Conservation (phyloP, 2,113 vertebrate species). For the Pyrgilauda ruficollis region DNA sequence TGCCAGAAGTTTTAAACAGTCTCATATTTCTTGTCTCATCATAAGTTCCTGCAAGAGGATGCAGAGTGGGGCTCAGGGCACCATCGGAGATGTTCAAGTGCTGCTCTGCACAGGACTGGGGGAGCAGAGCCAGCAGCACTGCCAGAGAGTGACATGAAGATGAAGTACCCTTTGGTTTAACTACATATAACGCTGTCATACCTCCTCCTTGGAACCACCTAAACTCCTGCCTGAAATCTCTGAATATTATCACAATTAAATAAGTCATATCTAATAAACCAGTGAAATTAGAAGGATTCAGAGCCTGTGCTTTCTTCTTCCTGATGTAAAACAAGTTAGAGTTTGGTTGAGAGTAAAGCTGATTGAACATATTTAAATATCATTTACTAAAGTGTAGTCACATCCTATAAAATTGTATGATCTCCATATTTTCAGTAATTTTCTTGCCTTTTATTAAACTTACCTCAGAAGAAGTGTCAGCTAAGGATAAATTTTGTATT, state of each 20-base stretch:
- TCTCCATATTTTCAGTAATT: background rate
- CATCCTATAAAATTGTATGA: background rate
- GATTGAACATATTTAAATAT: background rate
- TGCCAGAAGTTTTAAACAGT: background rate
- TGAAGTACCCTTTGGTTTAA: background rate
- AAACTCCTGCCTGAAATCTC: background rate
- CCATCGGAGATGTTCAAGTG: accelerated
- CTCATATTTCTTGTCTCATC: background rate
- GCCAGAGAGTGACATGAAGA: background rate
- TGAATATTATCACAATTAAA: background rate
- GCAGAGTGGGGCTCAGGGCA: background rate
- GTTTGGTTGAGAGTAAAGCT: background rate
- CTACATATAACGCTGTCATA: accelerated
- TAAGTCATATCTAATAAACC: background rate
- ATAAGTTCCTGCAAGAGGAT: background rate
- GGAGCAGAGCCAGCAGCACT: background rate
- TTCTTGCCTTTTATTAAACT: background rate
- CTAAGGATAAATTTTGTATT: background rate
- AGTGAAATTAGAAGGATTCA: background rate
- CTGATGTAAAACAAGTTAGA: background rate
- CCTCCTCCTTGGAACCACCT: background rate
- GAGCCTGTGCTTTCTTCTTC: background rate
- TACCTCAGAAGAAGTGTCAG: background rate
- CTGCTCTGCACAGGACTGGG: background rate
- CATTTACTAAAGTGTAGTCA: background rate